Evolutionary conservation across 2,888 invertebrate species (phyloP).

Genomic region (Aspidiotus rigidus): DNA sequence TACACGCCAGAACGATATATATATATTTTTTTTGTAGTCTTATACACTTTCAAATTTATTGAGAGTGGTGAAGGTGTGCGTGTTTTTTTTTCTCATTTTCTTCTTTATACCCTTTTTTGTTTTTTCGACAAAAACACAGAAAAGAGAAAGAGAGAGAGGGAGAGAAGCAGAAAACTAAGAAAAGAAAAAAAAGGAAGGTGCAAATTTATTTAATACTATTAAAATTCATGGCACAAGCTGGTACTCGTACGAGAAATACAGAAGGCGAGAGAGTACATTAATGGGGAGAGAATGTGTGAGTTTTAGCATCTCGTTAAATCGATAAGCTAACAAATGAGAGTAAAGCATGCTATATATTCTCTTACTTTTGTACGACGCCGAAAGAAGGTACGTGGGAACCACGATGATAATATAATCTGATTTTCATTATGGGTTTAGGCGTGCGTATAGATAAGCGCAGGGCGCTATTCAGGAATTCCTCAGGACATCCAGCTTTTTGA

Average conservation of each 20-base stretch:
- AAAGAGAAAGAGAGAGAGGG: neutral
- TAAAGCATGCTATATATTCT: conserved; percentile 4
- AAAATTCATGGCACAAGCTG: conserved; percentile 14
- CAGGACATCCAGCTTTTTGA: too few relatives aligned
- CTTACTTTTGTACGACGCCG: too few relatives aligned
- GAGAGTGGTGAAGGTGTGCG: neutral
- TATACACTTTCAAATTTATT: neutral
- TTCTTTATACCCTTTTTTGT: neutral
- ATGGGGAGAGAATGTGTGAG: too few relatives aligned
- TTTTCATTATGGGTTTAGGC: neutral
- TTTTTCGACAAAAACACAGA: neutral
- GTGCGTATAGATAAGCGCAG: too few relatives aligned
- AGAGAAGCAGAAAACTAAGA: neutral
- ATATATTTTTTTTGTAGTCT: too few relatives aligned
- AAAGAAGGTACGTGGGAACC: too few relatives aligned
- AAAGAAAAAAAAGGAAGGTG: conserved; percentile 2
- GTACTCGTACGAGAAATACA: neutral
- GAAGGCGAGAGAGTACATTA: neutral
- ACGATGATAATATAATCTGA: neutral
- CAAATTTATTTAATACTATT: neutral
- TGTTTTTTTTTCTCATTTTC: neutral
- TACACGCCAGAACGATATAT: neutral
- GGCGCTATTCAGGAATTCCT: too few relatives aligned
- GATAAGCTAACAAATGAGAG: conserved; percentile 9
- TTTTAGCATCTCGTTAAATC: conserved; percentile 5